These are phyloP conservation scores for Laticauda colubrina DNA, from an alignment of 2,113 vertebrate genomes.

Conservation along the genomic window DNA sequence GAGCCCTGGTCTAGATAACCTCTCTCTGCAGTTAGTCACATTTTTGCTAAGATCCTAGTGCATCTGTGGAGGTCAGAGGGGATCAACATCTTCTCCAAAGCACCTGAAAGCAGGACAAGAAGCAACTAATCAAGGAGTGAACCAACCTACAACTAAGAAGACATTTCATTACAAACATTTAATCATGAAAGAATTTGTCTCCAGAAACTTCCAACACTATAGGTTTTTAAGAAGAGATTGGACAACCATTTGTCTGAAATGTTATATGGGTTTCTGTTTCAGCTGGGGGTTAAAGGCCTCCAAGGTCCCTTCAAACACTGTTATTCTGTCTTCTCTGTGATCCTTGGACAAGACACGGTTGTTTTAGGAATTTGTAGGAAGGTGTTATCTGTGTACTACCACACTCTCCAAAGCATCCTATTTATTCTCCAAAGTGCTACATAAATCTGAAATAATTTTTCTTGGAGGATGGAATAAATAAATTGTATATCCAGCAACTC, in stretches of 20 bases:
- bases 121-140: not conserved
- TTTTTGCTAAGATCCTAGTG: not conserved
- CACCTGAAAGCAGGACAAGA: not conserved
- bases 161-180: not conserved
- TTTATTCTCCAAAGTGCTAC: not conserved
- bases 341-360: not conserved
- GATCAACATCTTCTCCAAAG: not conserved
- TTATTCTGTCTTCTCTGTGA: not conserved
- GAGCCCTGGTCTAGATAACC: not conserved
- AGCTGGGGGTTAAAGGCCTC: not conserved
- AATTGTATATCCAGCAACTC: not conserved
- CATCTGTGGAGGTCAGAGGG: not conserved
- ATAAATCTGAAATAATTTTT: not conserved
- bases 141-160: not conserved
- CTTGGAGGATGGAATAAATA: not conserved
- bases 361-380: not conserved
- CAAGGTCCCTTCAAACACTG: not conserved
- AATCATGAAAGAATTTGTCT: not conserved
- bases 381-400: not conserved
- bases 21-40: not conserved
- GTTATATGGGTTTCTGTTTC: not conserved
- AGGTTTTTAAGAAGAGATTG: not conserved
- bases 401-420: not conserved
- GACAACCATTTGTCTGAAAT: not conserved
- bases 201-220: not conserved